Evolutionary conservation across 2,888 invertebrate species (phyloP).

Genomic region (Oscheius sp.): DNA sequence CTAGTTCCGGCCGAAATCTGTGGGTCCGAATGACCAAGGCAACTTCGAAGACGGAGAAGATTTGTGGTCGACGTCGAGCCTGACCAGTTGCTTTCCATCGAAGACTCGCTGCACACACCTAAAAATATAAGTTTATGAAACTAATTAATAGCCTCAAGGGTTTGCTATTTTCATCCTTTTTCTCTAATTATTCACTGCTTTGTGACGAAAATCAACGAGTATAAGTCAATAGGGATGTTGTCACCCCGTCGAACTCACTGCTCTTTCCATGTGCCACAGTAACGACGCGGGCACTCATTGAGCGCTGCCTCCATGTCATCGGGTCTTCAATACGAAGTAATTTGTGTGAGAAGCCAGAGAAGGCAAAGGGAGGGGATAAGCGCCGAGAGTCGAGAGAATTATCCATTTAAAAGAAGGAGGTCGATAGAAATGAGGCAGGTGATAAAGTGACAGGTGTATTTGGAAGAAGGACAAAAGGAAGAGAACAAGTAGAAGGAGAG

Average conservation of each 20-base stretch:
- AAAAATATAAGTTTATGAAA: conserved; percentile 28
- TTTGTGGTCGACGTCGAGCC: conserved; percentile 60
- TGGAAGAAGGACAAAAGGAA: too few species aligned
- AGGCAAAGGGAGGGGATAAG: too few species aligned
- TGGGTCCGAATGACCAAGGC: conserved; percentile 72
- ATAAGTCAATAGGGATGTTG: not conserved
- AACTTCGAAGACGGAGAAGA: conserved; percentile 55
- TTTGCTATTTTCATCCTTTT: not conserved
- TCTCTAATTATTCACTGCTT: too few species aligned
- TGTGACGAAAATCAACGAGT: too few species aligned
- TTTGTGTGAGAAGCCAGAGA: conserved; percentile 6
- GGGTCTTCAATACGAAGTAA: not conserved
- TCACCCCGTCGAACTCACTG: conserved; percentile 29
- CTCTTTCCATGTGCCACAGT: conserved; percentile 9
- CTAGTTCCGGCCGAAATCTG: conserved; percentile 58
- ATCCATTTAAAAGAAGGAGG: not conserved
- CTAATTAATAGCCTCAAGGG: not conserved
- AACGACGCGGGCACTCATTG: conserved; percentile 28
- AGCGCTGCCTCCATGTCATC: conserved; percentile 37
- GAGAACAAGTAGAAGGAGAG: too few species aligned
- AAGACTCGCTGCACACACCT: conserved; percentile 55
- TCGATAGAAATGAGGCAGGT: not conserved
- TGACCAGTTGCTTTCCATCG: conserved; percentile 48
- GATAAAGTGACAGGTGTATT: too few species aligned
- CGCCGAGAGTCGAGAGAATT: too few species aligned